phyloP scores from a whole-genome alignment of 2,113 vertebrate genomes.

The Ictidomys tridecemlineatus region DNA sequence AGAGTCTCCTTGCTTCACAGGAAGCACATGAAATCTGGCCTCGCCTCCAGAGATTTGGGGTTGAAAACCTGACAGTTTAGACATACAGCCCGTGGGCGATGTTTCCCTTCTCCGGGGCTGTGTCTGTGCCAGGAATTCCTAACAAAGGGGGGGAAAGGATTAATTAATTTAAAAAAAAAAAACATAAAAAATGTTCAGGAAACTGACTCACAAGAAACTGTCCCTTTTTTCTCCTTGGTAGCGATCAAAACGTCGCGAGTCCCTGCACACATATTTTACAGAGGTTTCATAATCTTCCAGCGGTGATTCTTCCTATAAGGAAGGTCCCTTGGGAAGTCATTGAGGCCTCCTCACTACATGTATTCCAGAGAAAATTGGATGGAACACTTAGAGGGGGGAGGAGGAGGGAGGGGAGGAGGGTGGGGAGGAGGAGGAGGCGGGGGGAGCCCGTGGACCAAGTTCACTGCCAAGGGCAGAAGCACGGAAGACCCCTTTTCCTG shows the following conservation, averaged over 20 bases:
- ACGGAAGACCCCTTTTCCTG: constrained; percentile 30
- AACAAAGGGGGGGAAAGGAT: constrained; percentile 77
- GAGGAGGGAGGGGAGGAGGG: not conserved
- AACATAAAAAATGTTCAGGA: constrained; percentile 64
- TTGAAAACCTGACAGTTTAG: constrained; percentile 82
- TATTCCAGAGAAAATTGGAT: constrained; percentile 81
- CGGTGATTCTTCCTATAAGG: constrained; percentile 62
- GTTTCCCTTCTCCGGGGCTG: constrained; percentile 74
- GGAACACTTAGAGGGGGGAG: constrained; percentile 63
- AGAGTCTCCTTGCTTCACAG: not conserved
- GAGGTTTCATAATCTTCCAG: constrained; percentile 71
- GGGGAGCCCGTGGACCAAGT: not conserved
- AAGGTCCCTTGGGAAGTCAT: constrained; percentile 78
- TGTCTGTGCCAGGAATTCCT: constrained; percentile 79
- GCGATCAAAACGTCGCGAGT: constrained; percentile 70
- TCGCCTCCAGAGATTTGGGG: constrained; percentile 70
- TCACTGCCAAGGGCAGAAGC: constrained; percentile 60
- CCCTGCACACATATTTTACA: constrained; percentile 73
- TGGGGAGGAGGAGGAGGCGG: too few species aligned
- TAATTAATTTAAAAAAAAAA: constrained; percentile 78
- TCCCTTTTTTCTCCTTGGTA: constrained; percentile 71
- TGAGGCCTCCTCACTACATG: constrained; percentile 68
- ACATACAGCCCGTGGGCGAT: constrained; percentile 79
- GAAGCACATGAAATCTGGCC: constrained; percentile 36
- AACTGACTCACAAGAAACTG: constrained; percentile 71